Evolutionary conservation across 2,113 vertebrate genomes (phyloP).

Genomic region (Cacatua alba): DNA sequence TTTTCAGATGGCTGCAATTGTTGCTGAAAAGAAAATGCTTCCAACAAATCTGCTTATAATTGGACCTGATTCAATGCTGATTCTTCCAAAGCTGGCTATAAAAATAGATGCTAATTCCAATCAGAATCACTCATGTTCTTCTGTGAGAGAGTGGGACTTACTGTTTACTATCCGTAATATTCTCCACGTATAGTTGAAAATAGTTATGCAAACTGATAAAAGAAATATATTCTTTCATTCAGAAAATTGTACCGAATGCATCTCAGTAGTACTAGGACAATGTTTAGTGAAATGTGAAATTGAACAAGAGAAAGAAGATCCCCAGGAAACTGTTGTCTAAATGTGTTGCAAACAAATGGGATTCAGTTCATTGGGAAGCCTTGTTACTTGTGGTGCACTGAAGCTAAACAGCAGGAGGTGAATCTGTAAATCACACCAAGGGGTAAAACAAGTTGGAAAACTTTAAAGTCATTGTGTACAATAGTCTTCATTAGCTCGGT

Average conservation of each 20-base stretch:
- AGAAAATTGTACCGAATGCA: background rate
- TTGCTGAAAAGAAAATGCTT: constrained; percentile 16
- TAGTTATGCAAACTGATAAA: background rate
- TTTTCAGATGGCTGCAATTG: background rate
- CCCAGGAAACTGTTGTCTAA: background rate
- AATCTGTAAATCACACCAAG: background rate
- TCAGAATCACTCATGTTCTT: background rate
- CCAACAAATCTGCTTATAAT: background rate
- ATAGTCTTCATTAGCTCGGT: background rate
- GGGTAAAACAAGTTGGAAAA: background rate
- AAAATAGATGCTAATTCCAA: background rate
- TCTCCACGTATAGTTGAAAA: background rate
- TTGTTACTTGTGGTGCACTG: background rate
- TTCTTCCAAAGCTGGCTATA: background rate
- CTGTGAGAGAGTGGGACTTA: background rate
- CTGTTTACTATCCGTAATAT: background rate
- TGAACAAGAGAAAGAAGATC: background rate
- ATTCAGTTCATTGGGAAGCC: background rate
- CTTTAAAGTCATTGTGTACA: background rate
- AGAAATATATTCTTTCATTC: background rate
- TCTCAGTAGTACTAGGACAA: background rate
- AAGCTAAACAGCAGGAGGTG: background rate
- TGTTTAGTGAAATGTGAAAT: background rate
- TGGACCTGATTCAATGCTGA: background rate
- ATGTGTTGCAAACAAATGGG: background rate